These are phyloP conservation scores for Zosterops lateralis DNA, from an alignment of 2,113 vertebrate species.

Conservation along the genomic window DNA sequence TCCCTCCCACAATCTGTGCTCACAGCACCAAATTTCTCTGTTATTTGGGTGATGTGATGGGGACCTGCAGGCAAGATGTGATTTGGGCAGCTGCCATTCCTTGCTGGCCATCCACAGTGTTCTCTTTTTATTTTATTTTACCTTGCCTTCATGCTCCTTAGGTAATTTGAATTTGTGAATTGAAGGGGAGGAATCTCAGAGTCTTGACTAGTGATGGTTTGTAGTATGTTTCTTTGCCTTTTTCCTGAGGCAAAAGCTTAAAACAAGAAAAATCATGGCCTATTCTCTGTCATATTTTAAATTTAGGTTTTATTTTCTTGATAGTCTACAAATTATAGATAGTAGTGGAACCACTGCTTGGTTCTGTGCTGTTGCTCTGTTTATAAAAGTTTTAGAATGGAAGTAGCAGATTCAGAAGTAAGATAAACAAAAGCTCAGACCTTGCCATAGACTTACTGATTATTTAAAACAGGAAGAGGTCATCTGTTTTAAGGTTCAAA, in stretches of 20 bases:
- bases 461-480: neutral
- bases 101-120: neutral
- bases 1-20: neutral
- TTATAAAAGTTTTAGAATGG: neutral
- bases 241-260: neutral
- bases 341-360: neutral
- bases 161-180: neutral
- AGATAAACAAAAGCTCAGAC: constrained; percentile 1
- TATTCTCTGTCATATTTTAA: neutral
- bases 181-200: neutral
- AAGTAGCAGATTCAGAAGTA: neutral
- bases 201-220: neutral
- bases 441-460: neutral
- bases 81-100: neutral
- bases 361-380: neutral
- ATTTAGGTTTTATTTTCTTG: constrained; percentile 3
- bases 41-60: neutral
- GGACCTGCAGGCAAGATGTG: neutral
- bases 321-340: neutral
- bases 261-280: neutral
- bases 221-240: neutral
- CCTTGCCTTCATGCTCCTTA: neutral
- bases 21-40: neutral
- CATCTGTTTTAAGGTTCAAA: neutral
- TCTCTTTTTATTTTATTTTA: neutral